Conservation (phyloP, 2,888 invertebrate genomes). For the Notocelia uddmanniana region DNA sequence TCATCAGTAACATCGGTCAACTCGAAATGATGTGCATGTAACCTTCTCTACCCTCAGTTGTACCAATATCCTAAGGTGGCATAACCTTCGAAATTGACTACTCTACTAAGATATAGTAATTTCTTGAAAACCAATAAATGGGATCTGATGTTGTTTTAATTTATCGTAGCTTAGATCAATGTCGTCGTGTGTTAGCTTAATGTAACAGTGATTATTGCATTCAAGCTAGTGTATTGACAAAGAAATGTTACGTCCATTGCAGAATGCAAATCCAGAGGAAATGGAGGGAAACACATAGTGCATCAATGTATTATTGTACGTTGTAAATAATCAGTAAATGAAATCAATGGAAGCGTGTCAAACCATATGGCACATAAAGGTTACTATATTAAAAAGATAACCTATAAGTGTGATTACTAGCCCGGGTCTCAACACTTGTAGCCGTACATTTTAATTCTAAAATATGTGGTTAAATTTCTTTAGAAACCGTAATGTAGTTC, state of each 20-base stretch:
- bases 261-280: slow-evolving; percentile 80
- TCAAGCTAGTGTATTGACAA: slow-evolving; percentile 66
- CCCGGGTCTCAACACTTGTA: neutral
- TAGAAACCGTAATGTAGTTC: no score
- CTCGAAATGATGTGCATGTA: slow-evolving; percentile 69
- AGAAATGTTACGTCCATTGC: slow-evolving; percentile 79
- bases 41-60: slow-evolving; percentile 58
- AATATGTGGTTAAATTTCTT: neutral
- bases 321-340: slow-evolving; percentile 58
- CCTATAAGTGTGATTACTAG: slow-evolving; percentile 9
- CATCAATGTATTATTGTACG: slow-evolving; percentile 67
- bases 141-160: slow-evolving; percentile 58
- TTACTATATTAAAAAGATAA: slow-evolving; percentile 29
- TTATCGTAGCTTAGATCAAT: slow-evolving; percentile 73
- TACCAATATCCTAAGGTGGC: slow-evolving; percentile 48
- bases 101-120: slow-evolving; percentile 54
- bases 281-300: slow-evolving; percentile 79
- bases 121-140: slow-evolving; percentile 56
- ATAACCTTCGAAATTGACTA: slow-evolving; percentile 52
- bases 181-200: slow-evolving; percentile 76
- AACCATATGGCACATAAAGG: slow-evolving; percentile 48
- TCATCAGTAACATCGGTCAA: slow-evolving; percentile 8
- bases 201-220: slow-evolving; percentile 55
- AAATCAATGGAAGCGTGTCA: slow-evolving; percentile 49
- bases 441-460: slow-evolving; percentile 2